A percentile compares a stretch with the other conserved stretches of the same genome.
Conservation (phyloP, 2,888 invertebrate species). For the Torymus auratus region DNA sequence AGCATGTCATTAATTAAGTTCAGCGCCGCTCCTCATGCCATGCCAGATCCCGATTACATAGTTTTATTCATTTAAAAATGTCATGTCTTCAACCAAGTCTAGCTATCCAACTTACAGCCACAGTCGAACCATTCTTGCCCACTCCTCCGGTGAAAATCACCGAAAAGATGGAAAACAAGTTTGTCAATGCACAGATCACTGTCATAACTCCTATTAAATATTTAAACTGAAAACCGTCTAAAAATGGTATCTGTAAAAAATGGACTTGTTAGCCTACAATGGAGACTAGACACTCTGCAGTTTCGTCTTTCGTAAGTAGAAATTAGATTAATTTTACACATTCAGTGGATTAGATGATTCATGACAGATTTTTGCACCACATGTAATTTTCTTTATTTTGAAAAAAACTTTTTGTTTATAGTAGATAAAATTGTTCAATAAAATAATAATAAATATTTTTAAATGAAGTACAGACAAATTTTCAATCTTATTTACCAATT, state of each 20-base stretch:
- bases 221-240: conserved; percentile 85
- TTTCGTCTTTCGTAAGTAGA: conserved; percentile 12
- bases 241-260: conserved; percentile 78
- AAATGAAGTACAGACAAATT: too few species aligned
- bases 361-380: background rate
- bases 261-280: conserved; percentile 60
- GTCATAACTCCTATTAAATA: conserved; percentile 87
- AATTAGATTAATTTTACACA: conserved; percentile 9
- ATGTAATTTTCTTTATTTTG: background rate
- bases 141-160: conserved; percentile 89
- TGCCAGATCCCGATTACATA: conserved; percentile 70
- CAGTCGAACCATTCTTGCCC: conserved; percentile 99
- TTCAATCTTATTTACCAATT: too few species aligned
- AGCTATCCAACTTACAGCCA: conserved; percentile 88
- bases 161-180: conserved; percentile 85
- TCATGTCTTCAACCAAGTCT: conserved; percentile 61
- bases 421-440: too few species aligned
- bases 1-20: conserved; percentile 64
- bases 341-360: background rate
- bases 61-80: conserved; percentile 61
- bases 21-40: conserved; percentile 75
- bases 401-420: conserved; percentile 8
- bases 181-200: conserved; percentile 84
- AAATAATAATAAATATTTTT: too few species aligned
- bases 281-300: conserved; percentile 36